phyloP scores from a whole-genome alignment of 2,888 invertebrate species.

The Epicampocera succincta region DNA sequence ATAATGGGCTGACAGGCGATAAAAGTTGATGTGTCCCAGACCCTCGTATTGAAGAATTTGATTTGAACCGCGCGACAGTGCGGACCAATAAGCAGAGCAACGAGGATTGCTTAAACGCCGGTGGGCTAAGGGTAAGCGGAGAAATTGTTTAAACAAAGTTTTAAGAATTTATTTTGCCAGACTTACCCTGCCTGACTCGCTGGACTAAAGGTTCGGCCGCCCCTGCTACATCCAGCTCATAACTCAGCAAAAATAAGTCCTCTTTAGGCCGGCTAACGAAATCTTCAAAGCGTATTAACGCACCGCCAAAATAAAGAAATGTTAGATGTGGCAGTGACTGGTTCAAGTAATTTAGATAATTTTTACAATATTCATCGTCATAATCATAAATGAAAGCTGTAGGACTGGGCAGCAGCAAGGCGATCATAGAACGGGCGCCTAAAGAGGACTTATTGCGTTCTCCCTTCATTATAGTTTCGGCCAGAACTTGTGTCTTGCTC shows the following conservation, averaged over 20 bases:
- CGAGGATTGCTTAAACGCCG: constrained; percentile 85
- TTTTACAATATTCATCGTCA: constrained; percentile 82
- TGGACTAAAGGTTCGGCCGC: constrained; percentile 82
- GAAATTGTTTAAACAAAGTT: background rate
- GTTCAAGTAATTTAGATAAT: constrained; percentile 83
- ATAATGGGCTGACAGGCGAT: constrained; percentile 87
- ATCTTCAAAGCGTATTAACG: constrained; percentile 84
- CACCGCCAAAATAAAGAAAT: constrained; percentile 84
- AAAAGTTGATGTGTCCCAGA: constrained; percentile 85
- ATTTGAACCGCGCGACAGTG: constrained; percentile 80
- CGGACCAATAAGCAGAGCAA: constrained; percentile 83
- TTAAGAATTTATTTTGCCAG: background rate
- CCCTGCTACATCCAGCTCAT: constrained; percentile 73
- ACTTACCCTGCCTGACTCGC: constrained; percentile 85
- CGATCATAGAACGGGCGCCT: constrained; percentile 86
- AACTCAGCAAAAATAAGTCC: constrained; percentile 82
- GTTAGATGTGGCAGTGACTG: constrained; percentile 86
- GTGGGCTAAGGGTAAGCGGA: constrained; percentile 81
- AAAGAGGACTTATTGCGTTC: constrained; percentile 83
- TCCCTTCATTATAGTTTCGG: constrained; percentile 82
- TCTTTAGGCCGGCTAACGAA: constrained; percentile 84
- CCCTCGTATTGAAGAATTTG: constrained; percentile 85
- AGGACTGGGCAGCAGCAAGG: constrained; percentile 85
- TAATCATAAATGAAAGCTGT: constrained; percentile 83
- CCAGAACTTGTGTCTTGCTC: constrained; percentile 82